Evolutionary conservation across 2,888 invertebrate species (phyloP), one percentile per base, ranked within the genome.

Genomic region (Nymphalis urticae): DNA sequence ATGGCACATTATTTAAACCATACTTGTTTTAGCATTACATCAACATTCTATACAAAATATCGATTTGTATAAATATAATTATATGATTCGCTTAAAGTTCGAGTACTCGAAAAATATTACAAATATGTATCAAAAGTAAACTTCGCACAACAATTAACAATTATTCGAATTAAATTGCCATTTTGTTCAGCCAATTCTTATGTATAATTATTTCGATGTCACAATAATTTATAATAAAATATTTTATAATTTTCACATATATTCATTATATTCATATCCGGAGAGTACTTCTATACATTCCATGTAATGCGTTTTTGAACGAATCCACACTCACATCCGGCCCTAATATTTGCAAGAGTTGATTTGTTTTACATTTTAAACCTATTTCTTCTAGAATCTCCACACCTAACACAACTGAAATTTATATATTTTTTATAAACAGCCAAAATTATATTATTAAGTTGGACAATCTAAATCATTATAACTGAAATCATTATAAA

Each of bases 41-140:
- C 64, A 58, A 51, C 71, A 72, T 72, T 72, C 72, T 77, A 79
- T 72, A 77, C 72, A 75, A 68, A 74, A 77, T 87, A 88, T 88
- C 88, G 86, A 80, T 83, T 85, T 82, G 80, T 88, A 87, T 79
- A 88, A 83, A 83, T 82, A 84, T 83, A 81, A 86, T 84, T 19
- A 58, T 42, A 32, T 36, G n/a, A 36, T 54, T 62, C 54, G 21
- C 62, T 59, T 69, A 67, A 58, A 58, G 9, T 58, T 27, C n/a
- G 56, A 9, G 54, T 58, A 63, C 50, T 68, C 63, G 19, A 64
- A 60, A 70, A 66, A 70, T 64, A 68, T 62, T 64, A 32, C 66
- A 64, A 66, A 66, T 36, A 62, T 47, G 47, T 65, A 61, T 51
- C 61, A 64, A 64, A 56, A 54, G 47, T 67, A 66, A 54, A 70